A percentile compares a stretch with the other conserved stretches of the same genome.
These are phyloP conservation scores for Electrophaes corylata DNA, from an alignment of 2,888 invertebrate genomes.

Conservation along the genomic window DNA sequence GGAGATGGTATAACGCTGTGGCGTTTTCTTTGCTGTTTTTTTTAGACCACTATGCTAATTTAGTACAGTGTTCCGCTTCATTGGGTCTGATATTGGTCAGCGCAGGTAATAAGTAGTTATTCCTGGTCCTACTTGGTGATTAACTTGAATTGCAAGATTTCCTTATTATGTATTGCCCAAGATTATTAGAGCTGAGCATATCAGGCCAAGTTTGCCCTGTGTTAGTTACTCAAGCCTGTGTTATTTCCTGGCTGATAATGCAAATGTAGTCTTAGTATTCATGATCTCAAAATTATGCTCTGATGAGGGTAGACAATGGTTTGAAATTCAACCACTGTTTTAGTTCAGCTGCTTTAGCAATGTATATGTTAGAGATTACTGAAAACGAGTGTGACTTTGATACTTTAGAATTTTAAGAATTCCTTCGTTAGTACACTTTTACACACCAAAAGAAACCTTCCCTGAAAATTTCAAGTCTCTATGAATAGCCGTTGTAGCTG, in stretches of 20 bases:
- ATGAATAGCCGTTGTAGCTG: too few species aligned
- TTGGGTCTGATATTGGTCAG: conserved; percentile 50
- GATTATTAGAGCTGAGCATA: conserved; percentile 9
- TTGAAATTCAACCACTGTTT: too few species aligned
- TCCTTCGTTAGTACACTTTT: too few species aligned
- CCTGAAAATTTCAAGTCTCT: too few species aligned
- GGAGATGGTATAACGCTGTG: conserved; percentile 29
- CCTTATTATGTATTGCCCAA: conserved; percentile 6
- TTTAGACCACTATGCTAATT: conserved; percentile 53
- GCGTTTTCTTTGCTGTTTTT: conserved; percentile 33
- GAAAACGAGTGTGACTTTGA: too few species aligned
- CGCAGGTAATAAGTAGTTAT: conserved; percentile 48
- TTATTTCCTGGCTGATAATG: neutral
- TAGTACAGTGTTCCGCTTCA: conserved; percentile 59
- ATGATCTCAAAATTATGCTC: neutral
- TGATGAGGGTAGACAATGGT: neutral
- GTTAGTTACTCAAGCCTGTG: neutral
- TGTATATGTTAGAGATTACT: too few species aligned
- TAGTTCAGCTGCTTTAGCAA: too few species aligned
- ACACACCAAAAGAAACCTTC: too few species aligned
- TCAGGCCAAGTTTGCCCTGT: neutral
- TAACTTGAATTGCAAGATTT: conserved; percentile 30
- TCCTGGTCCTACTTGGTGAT: conserved; percentile 26
- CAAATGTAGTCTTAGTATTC: neutral
- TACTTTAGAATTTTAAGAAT: too few species aligned